Evolutionary conservation across 2,797 vertebrate genomes (phyloP).

Genomic region (Gymnothorax reevesii): DNA sequence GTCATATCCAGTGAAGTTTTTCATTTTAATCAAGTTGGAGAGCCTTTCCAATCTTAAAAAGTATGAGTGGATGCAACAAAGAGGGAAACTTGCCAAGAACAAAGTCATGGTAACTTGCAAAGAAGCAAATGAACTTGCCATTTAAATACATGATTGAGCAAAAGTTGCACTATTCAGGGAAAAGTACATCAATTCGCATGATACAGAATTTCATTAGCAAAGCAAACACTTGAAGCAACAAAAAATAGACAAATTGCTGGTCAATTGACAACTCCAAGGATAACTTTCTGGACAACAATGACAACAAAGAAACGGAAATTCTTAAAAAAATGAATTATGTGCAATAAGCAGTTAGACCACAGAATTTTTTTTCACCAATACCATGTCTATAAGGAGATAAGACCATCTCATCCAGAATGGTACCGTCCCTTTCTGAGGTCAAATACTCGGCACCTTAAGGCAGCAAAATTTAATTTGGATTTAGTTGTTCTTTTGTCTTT

Average conservation of each 20-base stretch:
- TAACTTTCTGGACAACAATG: conserved; percentile 2
- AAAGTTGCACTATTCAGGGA: background rate
- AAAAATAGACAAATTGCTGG: background rate
- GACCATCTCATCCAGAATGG: background rate
- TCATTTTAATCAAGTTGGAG: background rate
- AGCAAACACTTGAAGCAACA: background rate
- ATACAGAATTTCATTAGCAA: background rate
- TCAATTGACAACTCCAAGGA: conserved; percentile 3
- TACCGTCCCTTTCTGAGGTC: background rate
- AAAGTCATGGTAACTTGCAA: background rate
- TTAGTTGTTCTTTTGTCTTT: background rate
- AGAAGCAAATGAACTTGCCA: background rate
- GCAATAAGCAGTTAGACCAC: conserved; percentile 12
- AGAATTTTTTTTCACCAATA: background rate
- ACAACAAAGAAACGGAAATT: background rate
- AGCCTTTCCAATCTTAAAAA: background rate
- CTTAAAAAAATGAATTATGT: background rate
- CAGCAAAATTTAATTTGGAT: background rate
- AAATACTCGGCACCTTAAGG: background rate
- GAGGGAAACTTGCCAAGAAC: background rate
- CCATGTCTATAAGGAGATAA: background rate
- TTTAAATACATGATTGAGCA: background rate
- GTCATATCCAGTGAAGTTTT: background rate
- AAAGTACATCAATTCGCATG: conserved; percentile 4
- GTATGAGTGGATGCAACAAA: background rate